These are phyloP conservation scores for Eucidaris tribuloides DNA, from an alignment of 35 echinoderm and acorn worm genomes.

Conservation along the genomic window DNA sequence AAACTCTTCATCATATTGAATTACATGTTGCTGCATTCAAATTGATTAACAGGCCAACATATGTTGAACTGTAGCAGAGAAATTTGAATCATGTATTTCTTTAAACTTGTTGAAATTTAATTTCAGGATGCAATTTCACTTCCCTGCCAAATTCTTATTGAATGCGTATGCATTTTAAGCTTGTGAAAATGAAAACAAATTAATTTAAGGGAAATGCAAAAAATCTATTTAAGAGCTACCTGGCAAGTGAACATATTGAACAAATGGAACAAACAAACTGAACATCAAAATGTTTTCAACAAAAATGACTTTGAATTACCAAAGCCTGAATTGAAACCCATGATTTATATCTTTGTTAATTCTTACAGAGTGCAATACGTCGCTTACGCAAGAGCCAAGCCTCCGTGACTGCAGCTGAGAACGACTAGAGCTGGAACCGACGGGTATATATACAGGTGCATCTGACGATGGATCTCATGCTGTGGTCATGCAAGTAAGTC, in stretches of 20 bases:
- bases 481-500: constrained; percentile 47
- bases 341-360: too few species aligned
- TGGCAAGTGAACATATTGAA: neutral
- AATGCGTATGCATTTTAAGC: too few species aligned
- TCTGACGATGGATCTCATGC: constrained; percentile 30
- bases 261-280: neutral
- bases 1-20: too few species aligned
- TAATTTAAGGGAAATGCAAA: neutral
- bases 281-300: neutral
- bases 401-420: neutral
- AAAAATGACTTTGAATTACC: neutral
- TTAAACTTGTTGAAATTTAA: too few species aligned
- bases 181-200: neutral
- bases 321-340: too few species aligned
- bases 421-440: constrained; percentile 19
- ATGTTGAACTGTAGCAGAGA: too few species aligned
- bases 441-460: constrained; percentile 34
- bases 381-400: constrained; percentile 18
- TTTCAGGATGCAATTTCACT: too few species aligned
- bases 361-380: constrained; percentile 27
- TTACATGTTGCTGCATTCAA: too few species aligned
- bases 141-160: too few species aligned
- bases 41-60: too few species aligned
- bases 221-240: neutral
- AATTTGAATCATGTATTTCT: too few species aligned